Evolutionary conservation across 2,113 vertebrate genomes (phyloP).

Genomic region (Stegostoma tigrinum): DNA sequence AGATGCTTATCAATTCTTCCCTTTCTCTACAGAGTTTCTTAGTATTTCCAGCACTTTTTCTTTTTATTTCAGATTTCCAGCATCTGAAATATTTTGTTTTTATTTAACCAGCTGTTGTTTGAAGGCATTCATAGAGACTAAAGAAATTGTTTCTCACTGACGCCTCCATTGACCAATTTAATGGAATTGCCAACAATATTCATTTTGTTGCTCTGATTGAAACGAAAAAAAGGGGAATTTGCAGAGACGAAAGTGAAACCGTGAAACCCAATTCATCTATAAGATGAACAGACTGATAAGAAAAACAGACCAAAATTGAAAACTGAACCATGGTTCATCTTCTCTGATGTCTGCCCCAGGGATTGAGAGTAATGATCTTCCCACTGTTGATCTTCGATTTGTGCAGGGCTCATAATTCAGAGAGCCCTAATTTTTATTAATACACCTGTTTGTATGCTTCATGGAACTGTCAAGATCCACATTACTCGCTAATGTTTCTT

Average conservation of each 20-base stretch:
- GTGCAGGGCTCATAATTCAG: neutral
- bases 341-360: neutral
- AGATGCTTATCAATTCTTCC: neutral
- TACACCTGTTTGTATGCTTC: conserved; percentile 2
- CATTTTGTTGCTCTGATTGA: neutral
- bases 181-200: neutral
- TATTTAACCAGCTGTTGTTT: conserved; percentile 8
- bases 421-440: neutral
- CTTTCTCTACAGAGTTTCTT: neutral
- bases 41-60: neutral
- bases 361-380: neutral
- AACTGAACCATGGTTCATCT: conserved; percentile 15
- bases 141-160: neutral
- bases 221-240: neutral
- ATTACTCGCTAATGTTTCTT: neutral
- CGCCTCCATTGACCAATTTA: neutral
- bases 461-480: neutral
- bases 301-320: conserved; percentile 3
- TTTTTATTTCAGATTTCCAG: neutral
- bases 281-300: neutral
- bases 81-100: neutral
- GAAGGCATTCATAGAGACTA: neutral
- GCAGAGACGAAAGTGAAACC: neutral
- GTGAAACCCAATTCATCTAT: neutral
- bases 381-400: neutral